A percentile compares a stretch with the other conserved stretches of the same genome.
Evolutionary conservation across 2,888 invertebrate species (phyloP).

Genomic region (Lasioglossum leucozonium): DNA sequence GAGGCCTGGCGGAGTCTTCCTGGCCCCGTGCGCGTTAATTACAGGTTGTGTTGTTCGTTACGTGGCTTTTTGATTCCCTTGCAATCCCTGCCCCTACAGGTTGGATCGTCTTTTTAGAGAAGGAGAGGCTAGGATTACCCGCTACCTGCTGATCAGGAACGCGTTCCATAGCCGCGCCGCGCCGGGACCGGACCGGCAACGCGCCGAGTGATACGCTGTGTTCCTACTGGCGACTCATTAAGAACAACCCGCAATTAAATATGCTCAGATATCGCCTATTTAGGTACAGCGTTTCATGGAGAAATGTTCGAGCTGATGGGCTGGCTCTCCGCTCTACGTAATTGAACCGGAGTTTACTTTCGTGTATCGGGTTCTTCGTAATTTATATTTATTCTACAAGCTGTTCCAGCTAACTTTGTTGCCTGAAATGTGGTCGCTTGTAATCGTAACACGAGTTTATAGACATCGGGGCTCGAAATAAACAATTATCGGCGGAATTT

Average conservation of each 20-base stretch:
- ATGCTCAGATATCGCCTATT: slow-evolving; percentile 10
- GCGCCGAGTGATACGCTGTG: slow-evolving; percentile 60
- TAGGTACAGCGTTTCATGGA: neutral
- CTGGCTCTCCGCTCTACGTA: neutral
- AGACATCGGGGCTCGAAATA: neutral
- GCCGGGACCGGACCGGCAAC: slow-evolving; percentile 23
- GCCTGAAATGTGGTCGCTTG: neutral
- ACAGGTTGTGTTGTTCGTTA: slow-evolving; percentile 67
- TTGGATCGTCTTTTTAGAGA: slow-evolving; percentile 51
- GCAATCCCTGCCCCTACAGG: slow-evolving; percentile 36
- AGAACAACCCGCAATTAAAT: slow-evolving; percentile 65
- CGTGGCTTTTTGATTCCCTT: slow-evolving; percentile 68
- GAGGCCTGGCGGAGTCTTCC: slow-evolving; percentile 49
- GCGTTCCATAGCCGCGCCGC: slow-evolving; percentile 16
- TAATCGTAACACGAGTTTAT: neutral
- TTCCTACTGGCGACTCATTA: slow-evolving; percentile 67
- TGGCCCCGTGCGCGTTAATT: slow-evolving; percentile 65
- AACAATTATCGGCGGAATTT: too few species aligned
- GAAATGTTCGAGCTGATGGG: neutral
- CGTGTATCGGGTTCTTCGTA: neutral
- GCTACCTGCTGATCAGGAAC: slow-evolving; percentile 27
- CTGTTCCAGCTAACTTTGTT: neutral
- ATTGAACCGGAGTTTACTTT: neutral
- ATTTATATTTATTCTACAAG: neutral
- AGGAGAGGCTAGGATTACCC: slow-evolving; percentile 18